Evolutionary conservation across 2,888 invertebrate genomes (phyloP).

Genomic region (Trimorus sp.): DNA sequence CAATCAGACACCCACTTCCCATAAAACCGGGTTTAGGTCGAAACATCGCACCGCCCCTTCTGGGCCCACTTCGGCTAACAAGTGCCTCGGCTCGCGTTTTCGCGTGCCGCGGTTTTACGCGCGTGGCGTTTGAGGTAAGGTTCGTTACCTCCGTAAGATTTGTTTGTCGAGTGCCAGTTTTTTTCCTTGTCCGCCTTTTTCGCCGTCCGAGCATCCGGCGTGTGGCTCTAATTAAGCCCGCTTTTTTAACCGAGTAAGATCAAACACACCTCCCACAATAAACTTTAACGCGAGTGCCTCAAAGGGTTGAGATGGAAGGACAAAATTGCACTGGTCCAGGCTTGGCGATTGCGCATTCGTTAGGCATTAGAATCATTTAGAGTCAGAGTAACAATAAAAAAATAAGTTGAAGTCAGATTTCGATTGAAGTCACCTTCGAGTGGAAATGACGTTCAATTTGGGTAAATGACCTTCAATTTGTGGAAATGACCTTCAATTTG

Average conservation of each 20-base stretch:
- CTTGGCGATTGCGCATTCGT: not conserved
- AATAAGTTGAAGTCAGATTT: too few species aligned
- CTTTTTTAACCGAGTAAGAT: constrained; percentile 53
- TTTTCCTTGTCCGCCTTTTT: constrained; percentile 31
- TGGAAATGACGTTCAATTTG: too few species aligned
- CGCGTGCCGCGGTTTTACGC: constrained; percentile 21
- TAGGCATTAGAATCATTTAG: too few species aligned
- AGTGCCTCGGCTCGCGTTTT: constrained; percentile 36
- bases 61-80: not conserved
- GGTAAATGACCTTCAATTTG: too few species aligned
- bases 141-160: constrained; percentile 57
- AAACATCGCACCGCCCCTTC: too few species aligned
- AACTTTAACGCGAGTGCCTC: constrained; percentile 37
- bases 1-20: too few species aligned
- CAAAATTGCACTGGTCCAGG: too few species aligned
- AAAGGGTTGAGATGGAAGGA: constrained; percentile 11
- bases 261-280: constrained; percentile 55
- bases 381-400: too few species aligned
- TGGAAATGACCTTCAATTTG: too few species aligned
- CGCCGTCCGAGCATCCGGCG: constrained; percentile 34
- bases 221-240: constrained; percentile 51
- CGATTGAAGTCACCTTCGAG: too few species aligned
- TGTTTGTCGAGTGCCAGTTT: constrained; percentile 54
- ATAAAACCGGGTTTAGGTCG: too few species aligned
- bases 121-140: constrained; percentile 53